Conservation (phyloP, 1,140 invertebrate species). For the Metopolophium dirhodum region DNA sequence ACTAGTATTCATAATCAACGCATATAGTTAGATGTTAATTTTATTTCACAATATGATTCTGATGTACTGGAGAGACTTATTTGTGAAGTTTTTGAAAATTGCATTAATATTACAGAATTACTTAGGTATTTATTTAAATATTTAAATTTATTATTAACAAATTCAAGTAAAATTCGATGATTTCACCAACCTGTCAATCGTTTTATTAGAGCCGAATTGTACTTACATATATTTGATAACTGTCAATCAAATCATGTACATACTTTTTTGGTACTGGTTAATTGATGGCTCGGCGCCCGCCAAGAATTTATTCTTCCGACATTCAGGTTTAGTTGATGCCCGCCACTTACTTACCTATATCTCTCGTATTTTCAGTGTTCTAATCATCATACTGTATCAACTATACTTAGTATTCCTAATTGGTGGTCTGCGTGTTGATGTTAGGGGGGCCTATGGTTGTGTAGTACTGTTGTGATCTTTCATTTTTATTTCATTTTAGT, state of each 20-base stretch:
- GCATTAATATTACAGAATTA: background rate
- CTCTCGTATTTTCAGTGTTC: too few species aligned
- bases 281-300: background rate
- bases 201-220: background rate
- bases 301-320: too few species aligned
- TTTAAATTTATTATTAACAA: background rate
- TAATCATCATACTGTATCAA: too few species aligned
- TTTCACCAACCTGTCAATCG: background rate
- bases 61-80: background rate
- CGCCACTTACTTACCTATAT: too few species aligned
- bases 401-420: too few species aligned
- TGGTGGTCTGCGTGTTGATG: too few species aligned
- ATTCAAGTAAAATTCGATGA: background rate
- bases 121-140: background rate
- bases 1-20: too few species aligned
- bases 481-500: too few species aligned
- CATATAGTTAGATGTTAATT: background rate
- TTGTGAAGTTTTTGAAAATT: background rate
- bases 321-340: too few species aligned
- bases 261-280: background rate
- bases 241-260: background rate
- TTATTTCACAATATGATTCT: background rate
- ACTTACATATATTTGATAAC: background rate
- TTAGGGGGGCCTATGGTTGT: too few species aligned
- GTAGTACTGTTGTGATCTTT: too few species aligned